Conservation (phyloP, 1,140 invertebrate genomes). For the Lanistes nyassanus region DNA sequence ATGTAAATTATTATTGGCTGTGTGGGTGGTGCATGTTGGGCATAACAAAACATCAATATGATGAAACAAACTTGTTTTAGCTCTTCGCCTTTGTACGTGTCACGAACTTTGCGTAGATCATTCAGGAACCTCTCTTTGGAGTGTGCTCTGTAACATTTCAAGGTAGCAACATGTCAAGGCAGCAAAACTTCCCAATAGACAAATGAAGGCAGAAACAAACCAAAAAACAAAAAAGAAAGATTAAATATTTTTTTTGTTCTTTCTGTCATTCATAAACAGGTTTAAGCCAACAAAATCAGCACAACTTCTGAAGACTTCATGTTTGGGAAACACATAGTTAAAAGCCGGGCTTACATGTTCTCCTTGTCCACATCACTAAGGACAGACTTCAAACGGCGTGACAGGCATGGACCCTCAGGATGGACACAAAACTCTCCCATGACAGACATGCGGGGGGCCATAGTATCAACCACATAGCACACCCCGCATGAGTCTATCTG, state of each 20-base stretch:
- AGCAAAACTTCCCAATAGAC: background rate
- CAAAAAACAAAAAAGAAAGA: background rate
- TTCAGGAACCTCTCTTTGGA: slow-evolving; percentile 97
- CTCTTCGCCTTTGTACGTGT: slow-evolving; percentile 86
- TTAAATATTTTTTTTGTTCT: background rate
- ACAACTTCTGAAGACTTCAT: background rate
- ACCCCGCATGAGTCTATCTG: slow-evolving; percentile 75
- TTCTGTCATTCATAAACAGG: background rate
- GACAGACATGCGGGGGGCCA: slow-evolving; percentile 29
- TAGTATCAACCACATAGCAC: slow-evolving; percentile 79
- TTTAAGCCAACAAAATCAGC: background rate
- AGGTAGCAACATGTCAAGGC: background rate
- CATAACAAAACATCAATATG: background rate
- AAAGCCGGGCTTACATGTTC: slow-evolving; percentile 48
- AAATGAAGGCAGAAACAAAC: background rate
- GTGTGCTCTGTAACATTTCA: slow-evolving; percentile 72
- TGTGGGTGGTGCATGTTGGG: background rate
- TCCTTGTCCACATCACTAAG: slow-evolving; percentile 61
- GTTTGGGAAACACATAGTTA: too few species aligned
- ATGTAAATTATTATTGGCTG: too few species aligned
- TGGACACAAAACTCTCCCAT: slow-evolving; percentile 55
- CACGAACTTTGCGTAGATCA: slow-evolving; percentile 92
- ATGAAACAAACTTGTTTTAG: slow-evolving; percentile 72
- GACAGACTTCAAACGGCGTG: slow-evolving; percentile 78
- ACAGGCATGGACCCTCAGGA: slow-evolving; percentile 74